phyloP scores from a whole-genome alignment of 1,140 invertebrate genomes.

The Berghia stephanieae region DNA sequence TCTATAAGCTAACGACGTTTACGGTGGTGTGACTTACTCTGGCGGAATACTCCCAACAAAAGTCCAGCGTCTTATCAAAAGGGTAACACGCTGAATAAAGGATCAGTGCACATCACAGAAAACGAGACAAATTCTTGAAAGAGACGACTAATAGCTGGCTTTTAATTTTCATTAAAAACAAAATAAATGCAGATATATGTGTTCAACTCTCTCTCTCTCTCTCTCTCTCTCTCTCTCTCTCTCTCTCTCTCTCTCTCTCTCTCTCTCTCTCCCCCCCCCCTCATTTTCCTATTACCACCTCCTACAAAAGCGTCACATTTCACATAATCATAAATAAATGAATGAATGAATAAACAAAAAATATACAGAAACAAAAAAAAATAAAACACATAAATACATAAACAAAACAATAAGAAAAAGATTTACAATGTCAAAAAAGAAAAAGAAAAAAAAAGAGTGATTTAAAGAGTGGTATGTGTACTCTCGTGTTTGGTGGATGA shows the following conservation, averaged over 20 bases:
- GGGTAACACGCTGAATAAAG: too few relatives aligned
- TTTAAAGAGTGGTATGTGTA: too few relatives aligned
- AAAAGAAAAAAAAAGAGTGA: too few relatives aligned
- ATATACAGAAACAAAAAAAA: neutral
- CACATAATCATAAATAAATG: neutral
- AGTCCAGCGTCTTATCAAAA: too few relatives aligned
- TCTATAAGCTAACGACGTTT: too few relatives aligned
- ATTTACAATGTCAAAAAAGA: too few relatives aligned
- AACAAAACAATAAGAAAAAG: too few relatives aligned
- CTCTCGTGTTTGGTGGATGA: too few relatives aligned
- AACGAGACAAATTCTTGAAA: neutral
- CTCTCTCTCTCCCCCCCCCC: conserved; percentile 12
- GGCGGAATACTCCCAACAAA: too few relatives aligned
- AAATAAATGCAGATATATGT: neutral
- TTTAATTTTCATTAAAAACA: too few relatives aligned
- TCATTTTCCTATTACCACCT: neutral
- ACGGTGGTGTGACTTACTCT: too few relatives aligned
- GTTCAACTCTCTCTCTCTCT: neutral
- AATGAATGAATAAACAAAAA: neutral
- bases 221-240: conserved; percentile 12
- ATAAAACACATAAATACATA: neutral
- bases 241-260: conserved; percentile 22
- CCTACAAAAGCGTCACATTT: neutral
- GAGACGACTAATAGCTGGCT: neutral
- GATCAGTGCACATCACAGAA: too few relatives aligned